Percentiles rank a stretch among this genome's conserved stretches.
These are phyloP conservation scores for Saxidomus purpurata DNA, from an alignment of 1,140 invertebrate species.

Conservation along the genomic window DNA sequence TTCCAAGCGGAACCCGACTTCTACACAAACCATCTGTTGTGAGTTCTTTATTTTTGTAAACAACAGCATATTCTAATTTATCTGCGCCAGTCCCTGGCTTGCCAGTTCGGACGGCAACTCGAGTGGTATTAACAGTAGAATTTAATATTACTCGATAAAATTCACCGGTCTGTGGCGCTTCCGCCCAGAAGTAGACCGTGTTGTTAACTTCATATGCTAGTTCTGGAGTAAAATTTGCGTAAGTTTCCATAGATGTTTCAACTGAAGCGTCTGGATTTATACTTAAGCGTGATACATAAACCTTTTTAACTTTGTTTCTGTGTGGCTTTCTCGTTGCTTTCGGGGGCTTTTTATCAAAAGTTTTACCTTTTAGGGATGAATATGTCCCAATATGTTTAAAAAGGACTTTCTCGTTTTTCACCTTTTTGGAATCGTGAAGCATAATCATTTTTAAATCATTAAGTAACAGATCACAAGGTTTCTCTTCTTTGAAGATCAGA, in stretches of 20 bases:
- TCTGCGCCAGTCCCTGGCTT: constrained; percentile 35
- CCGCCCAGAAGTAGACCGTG: constrained; percentile 64
- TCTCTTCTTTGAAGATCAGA: constrained; percentile 96
- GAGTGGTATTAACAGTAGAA: constrained; percentile 28
- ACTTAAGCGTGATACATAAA: neutral
- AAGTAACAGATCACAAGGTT: constrained; percentile 93
- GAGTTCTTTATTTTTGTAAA: neutral
- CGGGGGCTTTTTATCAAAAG: neutral
- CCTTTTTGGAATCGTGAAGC: constrained; percentile 63
- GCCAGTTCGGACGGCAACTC: constrained; percentile 60
- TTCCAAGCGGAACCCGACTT: constrained; percentile 16
- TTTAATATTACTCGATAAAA: constrained; percentile 64
- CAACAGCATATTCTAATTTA: constrained; percentile 17
- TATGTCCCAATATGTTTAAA: constrained; percentile 70
- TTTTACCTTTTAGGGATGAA: constrained; percentile 71
- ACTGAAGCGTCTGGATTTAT: constrained; percentile 66
- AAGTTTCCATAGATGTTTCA: constrained; percentile 54
- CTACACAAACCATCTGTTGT: neutral
- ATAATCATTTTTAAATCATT: constrained; percentile 68
- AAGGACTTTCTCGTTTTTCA: constrained; percentile 45
- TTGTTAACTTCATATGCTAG: constrained; percentile 55
- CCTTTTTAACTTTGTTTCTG: neutral
- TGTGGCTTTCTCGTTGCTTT: neutral
- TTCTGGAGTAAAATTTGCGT: constrained; percentile 45
- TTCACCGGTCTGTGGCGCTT: constrained; percentile 16